Conservation (phyloP, 2,888 invertebrate species). For the Rhodophaea formosa region DNA sequence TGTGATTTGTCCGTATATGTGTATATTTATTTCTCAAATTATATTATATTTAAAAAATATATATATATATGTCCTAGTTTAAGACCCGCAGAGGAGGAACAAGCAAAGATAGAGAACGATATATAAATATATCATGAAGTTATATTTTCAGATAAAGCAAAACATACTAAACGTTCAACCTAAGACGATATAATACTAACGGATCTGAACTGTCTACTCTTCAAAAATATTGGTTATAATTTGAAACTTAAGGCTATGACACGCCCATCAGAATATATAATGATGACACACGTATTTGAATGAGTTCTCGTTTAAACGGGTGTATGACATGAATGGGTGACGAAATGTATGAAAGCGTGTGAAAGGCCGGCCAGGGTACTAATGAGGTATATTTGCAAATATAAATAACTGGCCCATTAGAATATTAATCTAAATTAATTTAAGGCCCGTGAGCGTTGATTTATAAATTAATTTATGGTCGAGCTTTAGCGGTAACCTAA, state of each 20-base stretch:
- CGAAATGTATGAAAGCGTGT: background rate
- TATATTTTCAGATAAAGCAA: too few species aligned
- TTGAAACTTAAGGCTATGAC: background rate
- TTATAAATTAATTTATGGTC: background rate
- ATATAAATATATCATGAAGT: too few species aligned
- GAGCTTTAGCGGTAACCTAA: background rate
- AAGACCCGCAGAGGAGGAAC: too few species aligned
- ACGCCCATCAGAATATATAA: background rate
- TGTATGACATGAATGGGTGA: conserved; percentile 3
- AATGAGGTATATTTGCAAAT: background rate
- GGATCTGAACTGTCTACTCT: too few species aligned
- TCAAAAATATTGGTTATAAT: too few species aligned
- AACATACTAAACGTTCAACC: too few species aligned
- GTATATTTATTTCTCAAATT: too few species aligned
- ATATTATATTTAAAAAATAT: too few species aligned
- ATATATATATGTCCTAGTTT: too few species aligned
- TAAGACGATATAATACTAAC: too few species aligned
- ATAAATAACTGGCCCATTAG: background rate
- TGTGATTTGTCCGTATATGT: too few species aligned
- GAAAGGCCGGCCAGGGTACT: background rate
- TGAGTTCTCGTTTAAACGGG: background rate
- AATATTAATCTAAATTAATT: background rate
- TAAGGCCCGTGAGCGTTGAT: background rate
- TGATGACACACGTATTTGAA: background rate
- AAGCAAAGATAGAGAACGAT: too few species aligned